Evolutionary conservation across 2,113 vertebrate genomes (phyloP).

Genomic region (Oreochromis niloticus): DNA sequence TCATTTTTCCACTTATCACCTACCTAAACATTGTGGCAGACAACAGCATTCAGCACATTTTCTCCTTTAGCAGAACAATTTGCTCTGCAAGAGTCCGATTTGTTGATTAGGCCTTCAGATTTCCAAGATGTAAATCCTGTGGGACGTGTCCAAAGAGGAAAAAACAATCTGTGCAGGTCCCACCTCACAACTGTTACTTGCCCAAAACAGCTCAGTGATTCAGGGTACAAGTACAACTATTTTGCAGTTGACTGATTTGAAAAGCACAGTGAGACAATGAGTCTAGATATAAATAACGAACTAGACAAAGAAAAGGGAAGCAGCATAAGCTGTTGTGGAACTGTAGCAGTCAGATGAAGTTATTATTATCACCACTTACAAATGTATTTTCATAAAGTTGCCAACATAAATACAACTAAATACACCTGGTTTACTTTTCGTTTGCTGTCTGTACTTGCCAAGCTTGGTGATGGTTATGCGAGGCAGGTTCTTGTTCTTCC

Average conservation of each 20-base stretch:
- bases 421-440: not conserved
- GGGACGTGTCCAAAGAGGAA: not conserved
- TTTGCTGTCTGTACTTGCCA: not conserved
- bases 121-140: not conserved
- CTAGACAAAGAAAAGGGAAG: constrained; percentile 2
- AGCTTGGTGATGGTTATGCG: not conserved
- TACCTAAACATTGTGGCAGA: not conserved
- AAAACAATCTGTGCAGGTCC: not conserved
- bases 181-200: not conserved
- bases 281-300: not conserved
- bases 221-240: not conserved
- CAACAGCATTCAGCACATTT: not conserved
- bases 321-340: not conserved
- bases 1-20: not conserved
- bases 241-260: not conserved
- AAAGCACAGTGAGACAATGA: not conserved
- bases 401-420: not conserved
- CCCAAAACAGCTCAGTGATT: not conserved
- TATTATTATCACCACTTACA: no score
- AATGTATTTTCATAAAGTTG: not conserved
- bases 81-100: not conserved
- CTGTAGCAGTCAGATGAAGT: not conserved
- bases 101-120: not conserved
- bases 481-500: not conserved
- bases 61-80: not conserved